These are phyloP conservation scores for Vidua macroura DNA, from an alignment of 2,113 vertebrate species.

Conservation along the genomic window DNA sequence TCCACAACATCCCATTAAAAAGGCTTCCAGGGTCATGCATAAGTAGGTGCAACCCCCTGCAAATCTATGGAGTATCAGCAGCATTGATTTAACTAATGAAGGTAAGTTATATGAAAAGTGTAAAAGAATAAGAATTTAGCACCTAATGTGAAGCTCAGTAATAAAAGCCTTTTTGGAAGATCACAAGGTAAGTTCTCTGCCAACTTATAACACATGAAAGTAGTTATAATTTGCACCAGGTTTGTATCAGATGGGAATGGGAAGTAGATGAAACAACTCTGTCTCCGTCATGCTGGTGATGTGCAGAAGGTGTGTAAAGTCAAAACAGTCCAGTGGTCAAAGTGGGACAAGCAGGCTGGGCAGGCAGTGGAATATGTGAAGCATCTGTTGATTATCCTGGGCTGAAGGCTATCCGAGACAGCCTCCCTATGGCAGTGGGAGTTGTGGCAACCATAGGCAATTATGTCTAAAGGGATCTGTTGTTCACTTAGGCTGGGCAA, in stretches of 20 bases:
- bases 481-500: neutral
- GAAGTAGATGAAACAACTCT: neutral
- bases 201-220: neutral
- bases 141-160: neutral
- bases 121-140: neutral
- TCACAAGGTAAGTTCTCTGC: neutral
- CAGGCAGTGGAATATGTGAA: neutral
- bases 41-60: neutral
- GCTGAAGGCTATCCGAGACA: neutral
- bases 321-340: neutral
- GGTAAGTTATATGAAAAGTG: neutral
- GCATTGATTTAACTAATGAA: neutral
- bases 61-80: neutral
- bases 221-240: neutral
- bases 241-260: neutral
- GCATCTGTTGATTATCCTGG: neutral
- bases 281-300: neutral
- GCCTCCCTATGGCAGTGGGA: neutral
- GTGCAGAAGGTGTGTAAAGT: neutral
- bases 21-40: conserved; percentile 4
- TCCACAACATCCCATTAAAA: conserved; percentile 6
- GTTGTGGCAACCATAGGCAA: neutral
- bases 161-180: neutral
- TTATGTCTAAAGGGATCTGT: neutral
- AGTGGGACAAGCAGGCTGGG: neutral